Conservation (phyloP, 37 sponge, comb jelly and placozoan genomes). For the Bolinopsis microptera region DNA sequence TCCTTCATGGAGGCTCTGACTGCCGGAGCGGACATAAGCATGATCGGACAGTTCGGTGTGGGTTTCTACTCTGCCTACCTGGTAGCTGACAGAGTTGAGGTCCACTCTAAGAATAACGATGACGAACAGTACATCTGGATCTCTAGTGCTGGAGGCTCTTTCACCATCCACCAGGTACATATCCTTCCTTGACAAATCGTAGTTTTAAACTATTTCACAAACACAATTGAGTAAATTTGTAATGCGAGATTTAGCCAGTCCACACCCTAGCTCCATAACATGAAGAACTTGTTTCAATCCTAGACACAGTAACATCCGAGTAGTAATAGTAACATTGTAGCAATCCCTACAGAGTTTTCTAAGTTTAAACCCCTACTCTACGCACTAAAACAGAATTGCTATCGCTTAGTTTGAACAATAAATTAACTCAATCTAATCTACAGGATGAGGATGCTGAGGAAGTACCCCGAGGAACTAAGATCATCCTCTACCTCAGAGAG, state of each 20-base stretch:
- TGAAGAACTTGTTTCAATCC: too few species aligned
- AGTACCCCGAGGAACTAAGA: conserved; percentile 86
- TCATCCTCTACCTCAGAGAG: conserved; percentile 87
- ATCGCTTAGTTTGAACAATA: background rate
- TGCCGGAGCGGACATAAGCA: conserved; percentile 99
- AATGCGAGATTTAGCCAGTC: too few species aligned
- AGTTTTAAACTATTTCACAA: too few species aligned
- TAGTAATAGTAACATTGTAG: too few species aligned
- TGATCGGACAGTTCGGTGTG: conserved; percentile 99
- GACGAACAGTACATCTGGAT: conserved; percentile 99
- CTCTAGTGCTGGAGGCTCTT: conserved; percentile 94
- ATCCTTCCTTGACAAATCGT: too few species aligned
- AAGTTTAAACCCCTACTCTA: too few species aligned
- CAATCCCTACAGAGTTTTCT: too few species aligned
- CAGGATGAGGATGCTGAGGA: conserved; percentile 78
- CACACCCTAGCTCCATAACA: too few species aligned
- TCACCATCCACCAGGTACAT: conserved; percentile 76
- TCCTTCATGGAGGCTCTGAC: conserved; percentile 97
- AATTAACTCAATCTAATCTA: background rate
- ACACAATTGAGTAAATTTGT: too few species aligned
- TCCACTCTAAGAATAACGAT: conserved; percentile 81
- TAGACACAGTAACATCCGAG: too few species aligned
- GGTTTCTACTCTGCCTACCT: conserved; percentile 98
- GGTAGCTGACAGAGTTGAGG: conserved; percentile 77
- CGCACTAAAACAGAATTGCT: background rate